Evolutionary conservation across 2,888 invertebrate genomes (phyloP).

Genomic region (Temnothorax rugatulus): DNA sequence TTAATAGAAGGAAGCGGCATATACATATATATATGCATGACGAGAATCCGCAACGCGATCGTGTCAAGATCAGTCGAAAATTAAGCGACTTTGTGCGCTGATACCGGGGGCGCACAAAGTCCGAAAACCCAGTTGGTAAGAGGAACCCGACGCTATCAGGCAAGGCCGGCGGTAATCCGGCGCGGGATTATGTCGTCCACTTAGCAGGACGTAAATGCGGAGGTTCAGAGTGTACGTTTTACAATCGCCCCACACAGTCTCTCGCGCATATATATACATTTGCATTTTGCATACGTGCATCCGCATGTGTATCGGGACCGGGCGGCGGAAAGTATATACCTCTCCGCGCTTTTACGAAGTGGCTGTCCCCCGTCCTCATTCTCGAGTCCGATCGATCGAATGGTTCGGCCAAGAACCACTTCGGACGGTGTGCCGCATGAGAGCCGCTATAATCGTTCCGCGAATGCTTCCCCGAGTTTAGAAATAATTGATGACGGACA

Average conservation of each 20-base stretch:
- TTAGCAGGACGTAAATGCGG: slow-evolving; percentile 77
- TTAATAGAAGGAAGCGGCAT: slow-evolving; percentile 37
- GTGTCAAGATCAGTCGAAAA: slow-evolving; percentile 75
- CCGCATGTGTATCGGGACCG: not conserved
- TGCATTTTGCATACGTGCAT: not conserved
- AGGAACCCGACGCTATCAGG: slow-evolving; percentile 37
- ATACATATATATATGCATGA: not conserved
- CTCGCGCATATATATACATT: not conserved
- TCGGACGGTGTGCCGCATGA: slow-evolving; percentile 23
- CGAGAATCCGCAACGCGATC: slow-evolving; percentile 64
- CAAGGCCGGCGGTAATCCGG: slow-evolving; percentile 64
- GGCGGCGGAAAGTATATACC: slow-evolving; percentile 32
- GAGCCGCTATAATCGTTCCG: slow-evolving; percentile 54
- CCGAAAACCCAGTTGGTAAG: slow-evolving; percentile 46
- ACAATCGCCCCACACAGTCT: slow-evolving; percentile 36
- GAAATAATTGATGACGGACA: slow-evolving; percentile 68
- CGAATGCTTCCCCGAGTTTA: slow-evolving; percentile 45
- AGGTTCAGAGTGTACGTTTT: slow-evolving; percentile 65
- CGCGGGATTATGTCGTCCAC: slow-evolving; percentile 76
- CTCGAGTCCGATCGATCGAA: slow-evolving; percentile 55
- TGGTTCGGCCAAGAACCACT: slow-evolving; percentile 40
- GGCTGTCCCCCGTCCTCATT: slow-evolving; percentile 31
- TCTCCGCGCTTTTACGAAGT: slow-evolving; percentile 55
- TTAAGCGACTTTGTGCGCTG: slow-evolving; percentile 75
- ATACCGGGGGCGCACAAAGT: slow-evolving; percentile 25